Base-by-base conservation (phyloP, 2,113 vertebrate genomes). In the Microtus montanus region DNA sequence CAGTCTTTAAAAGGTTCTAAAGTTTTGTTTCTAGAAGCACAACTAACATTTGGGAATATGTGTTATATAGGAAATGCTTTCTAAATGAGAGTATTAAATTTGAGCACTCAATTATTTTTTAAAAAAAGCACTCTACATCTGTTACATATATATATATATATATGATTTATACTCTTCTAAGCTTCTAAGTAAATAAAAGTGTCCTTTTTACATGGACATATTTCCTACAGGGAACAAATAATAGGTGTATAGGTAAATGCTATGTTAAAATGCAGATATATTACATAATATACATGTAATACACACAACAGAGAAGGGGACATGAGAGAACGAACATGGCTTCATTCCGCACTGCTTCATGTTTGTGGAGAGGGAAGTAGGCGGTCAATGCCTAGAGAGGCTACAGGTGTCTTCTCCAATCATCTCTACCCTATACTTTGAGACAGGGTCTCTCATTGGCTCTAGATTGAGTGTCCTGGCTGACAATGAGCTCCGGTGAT, bases 401-500 rank as follows among this genome's bases (percentile, higher is more conserved):
- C n/a, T 35, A 13, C 54, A 28, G 54, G 35, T 38, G 12, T 61
- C 52, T 58, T 58, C 20, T 24, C 22, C 74, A 44, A 77, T 63
- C n/a, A 14, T 61, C 22, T 63, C n/a, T 15, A 63, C 13, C 22
- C 24, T 58, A 15, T 24, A 38, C 41, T 54, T 24, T 61, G 13
- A 61, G 13, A 14, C 19, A 82, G 54, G 54, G 58, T 63, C 12
- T 63, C 54, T 80, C 78, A 5, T 30, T 61, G 22, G 61, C 20
- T 38, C 24, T 17, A 41, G n/a, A 41, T 63, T 28, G n/a, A 20
- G 58, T 41, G 24, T n/a, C 13, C n/a, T 63, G 14, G 3, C n/a
- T 19, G n/a, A 63, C 6, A 61, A 9, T 28, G n/a, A 63, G 35
- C n/a, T 26, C n/a, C 1, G 1, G 6, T 0, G 58, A 28, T 41